A percentile compares a stretch with the other conserved stretches of the same genome.
Conservation (phyloP, 1,140 invertebrate species). For the Bombus sylvicola region DNA sequence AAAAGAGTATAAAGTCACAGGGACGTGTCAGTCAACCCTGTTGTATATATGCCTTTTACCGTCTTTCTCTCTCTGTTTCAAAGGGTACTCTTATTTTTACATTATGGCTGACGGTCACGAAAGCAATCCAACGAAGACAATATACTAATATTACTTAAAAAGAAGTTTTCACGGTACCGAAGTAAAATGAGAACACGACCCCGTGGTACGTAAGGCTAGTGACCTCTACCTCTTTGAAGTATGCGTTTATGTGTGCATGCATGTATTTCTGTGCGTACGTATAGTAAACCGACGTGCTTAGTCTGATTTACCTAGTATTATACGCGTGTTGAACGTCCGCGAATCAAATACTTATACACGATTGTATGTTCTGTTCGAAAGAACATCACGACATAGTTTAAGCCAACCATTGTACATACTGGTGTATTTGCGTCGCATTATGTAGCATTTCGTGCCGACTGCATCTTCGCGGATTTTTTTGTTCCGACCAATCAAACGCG, state of each 20-base stretch:
- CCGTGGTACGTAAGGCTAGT: constrained; percentile 59
- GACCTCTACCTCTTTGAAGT: constrained; percentile 56
- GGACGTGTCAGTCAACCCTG: constrained; percentile 48
- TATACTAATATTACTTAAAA: constrained; percentile 20
- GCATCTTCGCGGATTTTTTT: constrained; percentile 58
- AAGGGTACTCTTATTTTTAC: constrained; percentile 24
- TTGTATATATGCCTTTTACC: constrained; percentile 1
- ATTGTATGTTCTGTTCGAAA: not conserved
- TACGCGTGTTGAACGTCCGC: not conserved
- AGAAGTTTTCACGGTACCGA: constrained; percentile 41
- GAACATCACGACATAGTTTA: too few species aligned
- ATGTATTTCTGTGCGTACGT: constrained; percentile 29
- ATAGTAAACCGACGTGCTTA: constrained; percentile 29
- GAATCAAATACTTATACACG: not conserved
- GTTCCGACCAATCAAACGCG: constrained; percentile 52
- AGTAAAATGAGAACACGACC: constrained; percentile 54
- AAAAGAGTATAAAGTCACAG: constrained; percentile 25
- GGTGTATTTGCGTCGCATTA: constrained; percentile 28
- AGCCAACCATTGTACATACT: constrained; percentile 1
- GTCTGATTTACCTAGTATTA: constrained; percentile 9
- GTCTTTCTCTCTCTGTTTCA: not conserved
- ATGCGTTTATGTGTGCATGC: constrained; percentile 27
- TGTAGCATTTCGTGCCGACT: constrained; percentile 36
- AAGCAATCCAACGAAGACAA: constrained; percentile 19
- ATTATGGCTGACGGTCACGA: constrained; percentile 33